These are phyloP conservation scores for Bombus soroeensis DNA, from an alignment of 1,140 invertebrate species.

Conservation along the genomic window DNA sequence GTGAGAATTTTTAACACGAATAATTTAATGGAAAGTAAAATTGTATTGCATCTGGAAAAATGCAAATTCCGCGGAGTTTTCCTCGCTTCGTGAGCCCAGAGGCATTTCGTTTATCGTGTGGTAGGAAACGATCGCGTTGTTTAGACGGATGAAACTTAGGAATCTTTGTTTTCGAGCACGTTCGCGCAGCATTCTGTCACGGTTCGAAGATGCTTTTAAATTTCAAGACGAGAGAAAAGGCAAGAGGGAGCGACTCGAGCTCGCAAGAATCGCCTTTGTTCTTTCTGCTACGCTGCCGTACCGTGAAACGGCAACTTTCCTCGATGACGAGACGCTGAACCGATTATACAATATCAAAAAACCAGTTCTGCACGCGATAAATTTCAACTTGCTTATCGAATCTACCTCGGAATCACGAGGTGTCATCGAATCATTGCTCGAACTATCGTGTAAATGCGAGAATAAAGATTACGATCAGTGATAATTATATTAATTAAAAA, in stretches of 20 bases:
- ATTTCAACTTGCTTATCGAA: not conserved
- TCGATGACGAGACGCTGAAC: constrained; percentile 24
- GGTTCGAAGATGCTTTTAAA: constrained; percentile 41
- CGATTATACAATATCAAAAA: constrained; percentile 34
- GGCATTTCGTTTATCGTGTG: not conserved
- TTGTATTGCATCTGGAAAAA: not conserved
- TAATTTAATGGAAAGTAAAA: not conserved
- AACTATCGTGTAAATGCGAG: not conserved
- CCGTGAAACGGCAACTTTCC: constrained; percentile 47
- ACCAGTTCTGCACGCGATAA: not conserved
- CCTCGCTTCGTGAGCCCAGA: not conserved
- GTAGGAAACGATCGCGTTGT: not conserved
- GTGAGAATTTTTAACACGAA: not conserved
- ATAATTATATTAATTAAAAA: not conserved
- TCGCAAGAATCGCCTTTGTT: constrained; percentile 33
- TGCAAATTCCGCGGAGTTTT: not conserved
- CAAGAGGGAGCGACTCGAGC: not conserved
- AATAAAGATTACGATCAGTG: not conserved
- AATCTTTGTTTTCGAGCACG: constrained; percentile 23
- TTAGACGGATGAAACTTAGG: constrained; percentile 2
- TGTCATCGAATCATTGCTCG: not conserved
- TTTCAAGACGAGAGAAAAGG: constrained; percentile 33
- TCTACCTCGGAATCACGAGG: not conserved
- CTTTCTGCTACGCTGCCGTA: constrained; percentile 33
- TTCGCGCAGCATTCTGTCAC: constrained; percentile 35